These are phyloP conservation scores for Drusus annulatus DNA, from an alignment of 1,140 invertebrate species.

Conservation along the genomic window DNA sequence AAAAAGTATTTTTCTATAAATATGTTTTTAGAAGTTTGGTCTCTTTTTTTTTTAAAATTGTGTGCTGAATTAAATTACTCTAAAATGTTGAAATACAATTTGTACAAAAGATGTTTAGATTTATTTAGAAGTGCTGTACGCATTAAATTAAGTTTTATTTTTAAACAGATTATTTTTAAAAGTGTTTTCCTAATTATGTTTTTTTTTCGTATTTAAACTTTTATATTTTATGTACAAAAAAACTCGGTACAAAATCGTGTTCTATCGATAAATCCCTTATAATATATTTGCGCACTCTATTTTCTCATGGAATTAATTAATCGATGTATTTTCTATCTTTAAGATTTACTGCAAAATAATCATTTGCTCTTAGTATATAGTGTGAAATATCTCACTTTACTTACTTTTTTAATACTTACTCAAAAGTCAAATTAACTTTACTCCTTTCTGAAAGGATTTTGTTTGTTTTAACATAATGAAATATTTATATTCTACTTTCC, in stretches of 20 bases:
- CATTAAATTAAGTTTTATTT: conserved; percentile 16
- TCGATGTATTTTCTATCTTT: too few species aligned
- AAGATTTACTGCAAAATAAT: too few species aligned
- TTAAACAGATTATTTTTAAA: conserved; percentile 11
- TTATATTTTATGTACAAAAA: conserved; percentile 20
- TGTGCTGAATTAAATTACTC: background rate
- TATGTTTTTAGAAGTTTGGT: too few species aligned
- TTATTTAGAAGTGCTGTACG: conserved; percentile 12
- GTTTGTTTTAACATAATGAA: too few species aligned
- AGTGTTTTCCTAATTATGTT: conserved; percentile 36
- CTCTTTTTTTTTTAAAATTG: conserved; percentile 4
- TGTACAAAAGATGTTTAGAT: conserved; percentile 23
- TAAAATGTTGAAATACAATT: background rate
- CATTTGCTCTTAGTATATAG: too few species aligned
- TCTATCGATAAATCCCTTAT: conserved; percentile 16
- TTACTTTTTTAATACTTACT: too few species aligned
- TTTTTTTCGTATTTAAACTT: conserved; percentile 28
- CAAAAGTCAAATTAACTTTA: too few species aligned
- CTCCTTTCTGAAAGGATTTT: too few species aligned
- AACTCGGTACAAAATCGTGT: conserved; percentile 31
- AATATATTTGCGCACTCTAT: conserved; percentile 14
- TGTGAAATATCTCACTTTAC: too few species aligned
- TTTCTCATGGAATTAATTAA: too few species aligned
- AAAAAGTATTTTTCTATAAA: too few species aligned
- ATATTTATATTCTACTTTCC: too few species aligned